Percentiles rank a stretch among this genome's conserved stretches.
These are phyloP conservation scores for Drosophila fulvimacula DNA, from an alignment of 2,888 invertebrate species.

Conservation along the genomic window DNA sequence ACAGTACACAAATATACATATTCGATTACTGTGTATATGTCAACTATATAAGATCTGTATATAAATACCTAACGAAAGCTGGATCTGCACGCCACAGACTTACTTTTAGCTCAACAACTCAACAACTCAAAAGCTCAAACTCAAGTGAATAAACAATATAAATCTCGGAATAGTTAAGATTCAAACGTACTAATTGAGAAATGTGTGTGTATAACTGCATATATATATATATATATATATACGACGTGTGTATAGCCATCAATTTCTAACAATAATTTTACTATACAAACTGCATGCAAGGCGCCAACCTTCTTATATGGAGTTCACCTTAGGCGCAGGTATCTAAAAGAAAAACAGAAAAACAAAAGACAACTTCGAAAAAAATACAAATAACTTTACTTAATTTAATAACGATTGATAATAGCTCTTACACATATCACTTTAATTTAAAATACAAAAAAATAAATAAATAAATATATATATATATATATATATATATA, in stretches of 20 bases:
- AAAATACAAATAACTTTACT: constrained; percentile 55
- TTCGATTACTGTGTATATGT: constrained; percentile 20
- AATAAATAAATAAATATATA: constrained; percentile 20
- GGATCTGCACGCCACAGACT: constrained; percentile 36
- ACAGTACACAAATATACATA: constrained; percentile 30
- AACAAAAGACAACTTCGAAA: constrained; percentile 41
- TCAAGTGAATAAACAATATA: constrained; percentile 64
- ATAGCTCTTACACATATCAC: constrained; percentile 85
- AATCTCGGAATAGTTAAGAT: constrained; percentile 40
- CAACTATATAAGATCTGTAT: constrained; percentile 43
- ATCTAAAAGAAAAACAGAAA: constrained; percentile 3
- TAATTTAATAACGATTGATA: constrained; percentile 82
- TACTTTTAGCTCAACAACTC: constrained; percentile 56
- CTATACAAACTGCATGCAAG: constrained; percentile 11
- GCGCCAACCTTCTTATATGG: constrained; percentile 11
- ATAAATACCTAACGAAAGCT: constrained; percentile 34
- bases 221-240: background rate
- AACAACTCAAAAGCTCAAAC: constrained; percentile 48
- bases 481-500: no score
- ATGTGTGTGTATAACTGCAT: background rate
- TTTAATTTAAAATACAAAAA: constrained; percentile 74
- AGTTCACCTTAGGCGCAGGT: constrained; percentile 14
- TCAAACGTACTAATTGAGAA: constrained; percentile 14
- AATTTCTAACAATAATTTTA: constrained; percentile 56
- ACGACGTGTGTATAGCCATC: constrained; percentile 29